Base-by-base conservation (phyloP, 1,140 invertebrate species). In the Papilio polyxenes region DNA sequence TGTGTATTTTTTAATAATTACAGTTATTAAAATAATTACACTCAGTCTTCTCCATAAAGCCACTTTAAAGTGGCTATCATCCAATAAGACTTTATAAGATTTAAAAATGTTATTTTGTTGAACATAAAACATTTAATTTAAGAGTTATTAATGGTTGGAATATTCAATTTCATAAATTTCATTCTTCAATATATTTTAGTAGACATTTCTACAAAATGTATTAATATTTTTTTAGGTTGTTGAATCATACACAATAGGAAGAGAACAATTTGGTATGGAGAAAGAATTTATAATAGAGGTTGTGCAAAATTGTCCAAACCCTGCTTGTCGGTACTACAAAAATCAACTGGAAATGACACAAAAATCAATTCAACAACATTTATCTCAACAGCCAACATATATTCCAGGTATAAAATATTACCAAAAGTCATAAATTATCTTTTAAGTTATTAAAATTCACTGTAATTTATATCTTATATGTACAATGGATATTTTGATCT, bases 261-360 rank as follows among this genome's bases (percentile, higher is more conserved):
- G 97, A 65, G 97, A 98, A 89, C 97, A 97, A 90, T 98, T 98
- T 95, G 97, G 97, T 40, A 98, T 98, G 97, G 97, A 98, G 91
- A 98, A 98, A 90, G 97, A 98, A 89, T 98, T 98, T 87, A 98
- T 98, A 62, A 95, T 98, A 81, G 97, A 98, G 93, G 97, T 98
- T 51, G 97, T 98, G 13, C 97, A 98, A 90, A 98, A 97, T 84
- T 98, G 97, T 88, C 97, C 97, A 0, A 98, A 97, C 94, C 97
- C 97, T 44, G 97, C 97, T 49, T 98, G 97, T 87, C 96, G 97
- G 37, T 98, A 97, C 89, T 98, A 98, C 88, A 98, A 98, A 90
- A 98, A 96, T 92, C 97, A 98, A 89, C 93, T 97, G 91, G 97
- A 97, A 88, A 95, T 97, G 86, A 97, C 96, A n/a, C 94, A 95